phyloP scores from a whole-genome alignment of 2,113 vertebrate species.

The Oncorhynchus tshawytscha region DNA sequence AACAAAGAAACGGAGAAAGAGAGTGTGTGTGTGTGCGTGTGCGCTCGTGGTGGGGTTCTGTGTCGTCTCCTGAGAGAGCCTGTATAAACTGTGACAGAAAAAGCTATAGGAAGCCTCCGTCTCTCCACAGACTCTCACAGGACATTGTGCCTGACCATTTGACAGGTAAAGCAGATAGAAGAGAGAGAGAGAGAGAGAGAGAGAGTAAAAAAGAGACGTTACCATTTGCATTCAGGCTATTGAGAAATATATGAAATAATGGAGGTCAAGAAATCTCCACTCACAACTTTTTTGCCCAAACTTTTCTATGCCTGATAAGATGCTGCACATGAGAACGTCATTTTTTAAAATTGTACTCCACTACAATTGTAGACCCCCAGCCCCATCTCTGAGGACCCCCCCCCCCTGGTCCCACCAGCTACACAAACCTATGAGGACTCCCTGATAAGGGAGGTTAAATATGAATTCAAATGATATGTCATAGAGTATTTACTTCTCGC shows the following conservation, averaged over 20 bases:
- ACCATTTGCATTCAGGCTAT: neutral
- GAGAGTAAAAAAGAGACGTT: conserved; percentile 1
- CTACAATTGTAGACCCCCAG: neutral
- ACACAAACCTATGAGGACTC: neutral
- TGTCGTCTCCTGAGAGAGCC: neutral
- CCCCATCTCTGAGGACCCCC: neutral
- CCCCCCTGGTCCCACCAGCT: neutral
- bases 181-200: neutral
- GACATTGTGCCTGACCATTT: conserved; percentile 4
- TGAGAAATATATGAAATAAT: too few relatives aligned
- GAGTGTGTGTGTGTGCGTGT: neutral
- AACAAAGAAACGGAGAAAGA: too few relatives aligned
- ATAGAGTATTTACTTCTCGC: too few relatives aligned
- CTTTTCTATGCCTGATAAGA: too few relatives aligned
- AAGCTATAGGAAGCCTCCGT: neutral
- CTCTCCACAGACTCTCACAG: neutral
- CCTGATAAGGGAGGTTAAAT: conserved; percentile 25
- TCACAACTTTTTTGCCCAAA: too few relatives aligned
- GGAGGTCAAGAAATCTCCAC: too few relatives aligned
- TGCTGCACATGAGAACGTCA: too few relatives aligned
- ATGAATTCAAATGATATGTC: too few relatives aligned
- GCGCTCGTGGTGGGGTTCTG: neutral
- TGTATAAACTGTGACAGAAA: neutral
- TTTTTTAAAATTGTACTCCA: too few relatives aligned
- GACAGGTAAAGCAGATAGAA: conserved; percentile 7